Conservation (phyloP, 1,140 invertebrate species). For the Drosophila parabipectinata region DNA sequence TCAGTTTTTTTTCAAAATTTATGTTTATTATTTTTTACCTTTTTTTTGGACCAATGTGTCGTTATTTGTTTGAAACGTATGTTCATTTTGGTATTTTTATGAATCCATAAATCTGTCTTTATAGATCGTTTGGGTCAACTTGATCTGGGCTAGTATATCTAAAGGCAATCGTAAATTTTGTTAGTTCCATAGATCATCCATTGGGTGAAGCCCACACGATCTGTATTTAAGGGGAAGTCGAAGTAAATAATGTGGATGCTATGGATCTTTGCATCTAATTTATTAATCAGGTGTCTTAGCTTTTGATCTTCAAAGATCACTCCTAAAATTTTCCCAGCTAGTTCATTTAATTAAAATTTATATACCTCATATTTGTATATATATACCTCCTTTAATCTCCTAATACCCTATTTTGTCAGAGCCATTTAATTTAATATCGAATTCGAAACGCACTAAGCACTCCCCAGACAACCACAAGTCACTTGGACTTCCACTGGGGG, state of each 20-base stretch:
- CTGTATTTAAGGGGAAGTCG: conserved; percentile 2
- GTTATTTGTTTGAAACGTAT: conserved; percentile 70
- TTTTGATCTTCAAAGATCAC: conserved; percentile 29
- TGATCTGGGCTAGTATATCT: conserved; percentile 41
- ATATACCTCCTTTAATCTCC: background rate
- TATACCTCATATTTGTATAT: too few relatives aligned
- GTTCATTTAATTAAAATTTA: too few relatives aligned
- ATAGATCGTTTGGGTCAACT: conserved; percentile 55
- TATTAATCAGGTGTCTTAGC: conserved; percentile 19
- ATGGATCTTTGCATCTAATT: conserved; percentile 15
- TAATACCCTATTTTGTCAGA: conserved; percentile 26
- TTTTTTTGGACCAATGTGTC: conserved; percentile 65
- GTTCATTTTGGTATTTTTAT: conserved; percentile 63
- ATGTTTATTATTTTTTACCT: conserved; percentile 81
- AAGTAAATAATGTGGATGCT: too few relatives aligned
- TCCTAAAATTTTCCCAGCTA: background rate
- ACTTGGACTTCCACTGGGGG: conserved; percentile 26
- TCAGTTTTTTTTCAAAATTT: conserved; percentile 49
- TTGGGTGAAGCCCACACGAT: conserved; percentile 31
- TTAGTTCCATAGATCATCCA: conserved; percentile 54
- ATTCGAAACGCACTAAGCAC: conserved; percentile 26
- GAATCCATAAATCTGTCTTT: conserved; percentile 65
- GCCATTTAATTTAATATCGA: conserved; percentile 32
- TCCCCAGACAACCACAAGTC: conserved; percentile 24
- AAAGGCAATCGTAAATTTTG: conserved; percentile 54